A percentile compares a stretch with the other conserved stretches of the same genome.
Evolutionary conservation across 1,140 invertebrate species (phyloP).

Genomic region (Hycleus phaleratus): DNA sequence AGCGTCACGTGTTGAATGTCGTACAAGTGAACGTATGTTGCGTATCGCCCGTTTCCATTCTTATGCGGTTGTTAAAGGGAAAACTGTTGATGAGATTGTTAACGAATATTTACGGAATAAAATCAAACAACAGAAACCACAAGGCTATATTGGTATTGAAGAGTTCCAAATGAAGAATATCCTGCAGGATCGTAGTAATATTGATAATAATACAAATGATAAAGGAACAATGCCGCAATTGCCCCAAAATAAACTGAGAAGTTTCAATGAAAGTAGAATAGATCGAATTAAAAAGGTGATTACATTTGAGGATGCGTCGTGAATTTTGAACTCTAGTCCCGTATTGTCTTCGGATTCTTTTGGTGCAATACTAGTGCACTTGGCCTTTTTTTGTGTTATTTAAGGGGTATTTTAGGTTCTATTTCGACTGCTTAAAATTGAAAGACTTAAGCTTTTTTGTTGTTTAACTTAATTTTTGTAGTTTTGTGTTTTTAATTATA

Average conservation of each 20-base stretch:
- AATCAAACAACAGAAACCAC: slow-evolving; percentile 27
- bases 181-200: not conserved
- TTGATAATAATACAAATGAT: not conserved
- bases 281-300: slow-evolving; percentile 35
- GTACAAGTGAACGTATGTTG: slow-evolving; percentile 49
- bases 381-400: no score
- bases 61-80: slow-evolving; percentile 52
- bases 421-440: no score
- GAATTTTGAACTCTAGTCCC: not conserved
- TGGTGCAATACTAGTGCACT: slow-evolving; percentile 3
- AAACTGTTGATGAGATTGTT: slow-evolving; percentile 49
- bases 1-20: slow-evolving; percentile 43
- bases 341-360: not conserved
- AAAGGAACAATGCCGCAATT: not conserved
- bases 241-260: not conserved
- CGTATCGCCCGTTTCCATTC: slow-evolving; percentile 56
- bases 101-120: slow-evolving; percentile 37
- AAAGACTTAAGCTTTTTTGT: no score
- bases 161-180: slow-evolving; percentile 7
- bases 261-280: slow-evolving; percentile 24
- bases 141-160: slow-evolving; percentile 31
- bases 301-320: slow-evolving; percentile 25
- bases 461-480: no score
- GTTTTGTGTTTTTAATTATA: no score
- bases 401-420: no score